Evolutionary conservation across 1,140 invertebrate species (phyloP).

Genomic region (Hirudo medicinalis): DNA sequence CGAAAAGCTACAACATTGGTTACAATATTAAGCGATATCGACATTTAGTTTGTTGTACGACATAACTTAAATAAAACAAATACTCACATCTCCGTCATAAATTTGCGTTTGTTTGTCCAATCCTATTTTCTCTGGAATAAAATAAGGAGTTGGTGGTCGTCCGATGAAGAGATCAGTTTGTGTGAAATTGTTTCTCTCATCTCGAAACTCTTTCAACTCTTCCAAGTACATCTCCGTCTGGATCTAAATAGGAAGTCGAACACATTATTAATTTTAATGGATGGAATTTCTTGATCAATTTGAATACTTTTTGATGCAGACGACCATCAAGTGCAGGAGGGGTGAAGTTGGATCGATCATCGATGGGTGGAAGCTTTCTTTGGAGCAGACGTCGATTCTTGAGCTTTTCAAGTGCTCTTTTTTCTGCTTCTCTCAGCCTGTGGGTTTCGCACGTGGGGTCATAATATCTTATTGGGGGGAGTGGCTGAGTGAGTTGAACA

Average conservation of each 20-base stretch:
- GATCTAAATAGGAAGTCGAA: conserved; percentile 40
- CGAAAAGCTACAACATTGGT: conserved; percentile 39
- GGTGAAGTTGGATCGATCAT: neutral
- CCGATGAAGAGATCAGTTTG: conserved; percentile 75
- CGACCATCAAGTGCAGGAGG: conserved; percentile 1
- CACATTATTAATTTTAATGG: neutral
- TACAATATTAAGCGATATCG: neutral
- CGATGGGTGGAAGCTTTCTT: neutral
- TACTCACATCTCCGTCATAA: conserved; percentile 26
- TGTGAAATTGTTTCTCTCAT: conserved; percentile 56
- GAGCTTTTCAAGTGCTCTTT: neutral
- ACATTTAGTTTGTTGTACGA: too few species aligned
- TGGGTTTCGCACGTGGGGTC: conserved; percentile 4
- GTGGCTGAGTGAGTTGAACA: conserved; percentile 3
- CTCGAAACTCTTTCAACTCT: conserved; percentile 49
- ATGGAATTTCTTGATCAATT: neutral
- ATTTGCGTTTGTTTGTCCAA: conserved; percentile 69
- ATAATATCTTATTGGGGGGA: conserved; percentile 3
- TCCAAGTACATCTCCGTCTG: conserved; percentile 76
- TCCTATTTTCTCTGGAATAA: conserved; percentile 61
- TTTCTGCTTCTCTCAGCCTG: neutral
- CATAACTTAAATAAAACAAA: neutral
- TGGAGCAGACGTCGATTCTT: neutral
- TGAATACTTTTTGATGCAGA: conserved; percentile 6
- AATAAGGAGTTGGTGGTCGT: conserved; percentile 55